phyloP scores from a whole-genome alignment of 1,140 invertebrate species.

The Bombus impatiens region DNA sequence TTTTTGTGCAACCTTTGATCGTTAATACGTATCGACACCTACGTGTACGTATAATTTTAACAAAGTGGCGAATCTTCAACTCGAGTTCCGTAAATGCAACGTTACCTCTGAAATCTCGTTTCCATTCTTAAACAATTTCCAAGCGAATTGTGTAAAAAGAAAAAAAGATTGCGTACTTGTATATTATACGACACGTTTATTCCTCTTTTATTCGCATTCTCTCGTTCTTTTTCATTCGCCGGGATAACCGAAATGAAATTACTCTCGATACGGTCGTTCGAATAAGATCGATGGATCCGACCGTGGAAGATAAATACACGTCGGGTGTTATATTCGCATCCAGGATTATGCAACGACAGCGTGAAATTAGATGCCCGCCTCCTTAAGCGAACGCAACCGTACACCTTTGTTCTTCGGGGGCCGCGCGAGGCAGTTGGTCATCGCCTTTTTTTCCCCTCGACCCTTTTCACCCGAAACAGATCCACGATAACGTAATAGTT shows the following conservation, averaged over 20 bases:
- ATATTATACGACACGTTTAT: too few relatives aligned
- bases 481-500: slow-evolving; percentile 19
- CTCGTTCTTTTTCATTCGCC: too few relatives aligned
- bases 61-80: too few relatives aligned
- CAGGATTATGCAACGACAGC: slow-evolving; percentile 20
- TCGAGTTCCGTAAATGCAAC: too few relatives aligned
- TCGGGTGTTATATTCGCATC: slow-evolving; percentile 12
- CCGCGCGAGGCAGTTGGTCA: slow-evolving; percentile 15
- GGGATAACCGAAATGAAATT: background rate
- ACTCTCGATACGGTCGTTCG: background rate
- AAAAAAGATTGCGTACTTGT: too few relatives aligned
- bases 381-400: slow-evolving; percentile 22
- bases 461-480: slow-evolving; percentile 25
- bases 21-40: too few relatives aligned
- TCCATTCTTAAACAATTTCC: too few relatives aligned
- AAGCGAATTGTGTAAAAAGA: too few relatives aligned
- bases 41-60: too few relatives aligned
- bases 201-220: too few relatives aligned
- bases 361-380: slow-evolving; percentile 17
- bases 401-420: slow-evolving; percentile 21
- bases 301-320: background rate
- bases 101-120: too few relatives aligned
- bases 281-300: background rate
- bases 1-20: too few relatives aligned
- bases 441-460: slow-evolving; percentile 4